These are phyloP conservation scores for Nansenia antarctica DNA, from an alignment of 2,113 vertebrate species.

Conservation along the genomic window DNA sequence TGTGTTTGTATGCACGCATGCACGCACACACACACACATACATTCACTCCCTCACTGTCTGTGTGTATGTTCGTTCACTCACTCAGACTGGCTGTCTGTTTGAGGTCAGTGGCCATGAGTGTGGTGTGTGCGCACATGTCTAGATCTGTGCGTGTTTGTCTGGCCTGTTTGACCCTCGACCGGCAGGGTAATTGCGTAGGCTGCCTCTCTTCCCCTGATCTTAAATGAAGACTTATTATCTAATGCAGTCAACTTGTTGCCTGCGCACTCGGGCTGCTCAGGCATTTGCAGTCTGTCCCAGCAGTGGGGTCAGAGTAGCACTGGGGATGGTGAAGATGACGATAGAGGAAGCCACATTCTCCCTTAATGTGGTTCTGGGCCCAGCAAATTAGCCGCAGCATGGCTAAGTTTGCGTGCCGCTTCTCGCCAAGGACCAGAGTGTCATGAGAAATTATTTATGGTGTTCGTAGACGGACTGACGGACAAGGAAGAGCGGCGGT, in stretches of 20 bases:
- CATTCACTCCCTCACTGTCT: not conserved
- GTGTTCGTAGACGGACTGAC: conserved; percentile 8
- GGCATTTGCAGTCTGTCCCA: not conserved
- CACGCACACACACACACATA: not conserved
- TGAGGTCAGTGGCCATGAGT: no score
- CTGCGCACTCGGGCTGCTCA: not conserved
- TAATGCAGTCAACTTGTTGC: conserved; percentile 43
- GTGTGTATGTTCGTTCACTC: not conserved
- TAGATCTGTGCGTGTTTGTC: no score
- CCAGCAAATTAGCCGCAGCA: not conserved
- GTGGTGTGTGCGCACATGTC: no score
- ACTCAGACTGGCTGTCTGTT: not conserved
- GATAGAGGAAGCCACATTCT: not conserved
- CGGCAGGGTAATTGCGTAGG: conserved; percentile 15
- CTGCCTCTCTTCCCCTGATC: conserved; percentile 24
- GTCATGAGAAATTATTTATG: conserved; percentile 20
- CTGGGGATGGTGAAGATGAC: not conserved
- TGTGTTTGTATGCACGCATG: not conserved
- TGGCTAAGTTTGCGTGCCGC: conserved; percentile 10
- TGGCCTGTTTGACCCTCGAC: conserved; percentile 12
- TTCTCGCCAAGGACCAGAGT: not conserved
- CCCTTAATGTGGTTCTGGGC: not conserved
- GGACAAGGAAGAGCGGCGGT: no score
- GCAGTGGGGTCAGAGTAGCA: not conserved
- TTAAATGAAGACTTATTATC: conserved; percentile 40